A percentile compares a stretch with the other conserved stretches of the same genome.
phyloP scores from a whole-genome alignment of 2,797 vertebrate species.

The Spondyliosoma cantharus region DNA sequence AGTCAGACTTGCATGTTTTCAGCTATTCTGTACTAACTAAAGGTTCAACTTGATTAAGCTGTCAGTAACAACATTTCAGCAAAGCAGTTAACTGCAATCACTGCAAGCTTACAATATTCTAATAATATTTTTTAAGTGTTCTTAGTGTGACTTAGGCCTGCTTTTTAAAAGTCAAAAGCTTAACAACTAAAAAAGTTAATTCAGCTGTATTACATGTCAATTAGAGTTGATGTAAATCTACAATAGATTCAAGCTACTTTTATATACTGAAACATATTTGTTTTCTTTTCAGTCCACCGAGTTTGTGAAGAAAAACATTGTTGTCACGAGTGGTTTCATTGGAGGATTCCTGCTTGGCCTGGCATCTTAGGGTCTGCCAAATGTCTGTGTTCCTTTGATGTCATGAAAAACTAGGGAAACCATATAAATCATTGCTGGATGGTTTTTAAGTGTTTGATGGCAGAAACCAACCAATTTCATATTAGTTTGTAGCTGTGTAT shows the following conservation, averaged over 20 bases:
- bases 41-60: not conserved
- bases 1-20: not conserved
- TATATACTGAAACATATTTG: not conserved
- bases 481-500: slow-evolving; percentile 36
- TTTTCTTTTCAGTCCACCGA: slow-evolving; percentile 89
- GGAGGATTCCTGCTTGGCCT: slow-evolving; percentile 97
- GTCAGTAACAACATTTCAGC: not conserved
- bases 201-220: not conserved
- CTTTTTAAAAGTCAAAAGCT: too few species aligned
- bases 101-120: not conserved
- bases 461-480: slow-evolving; percentile 28
- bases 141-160: not conserved
- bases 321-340: slow-evolving; percentile 95
- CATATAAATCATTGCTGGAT: slow-evolving; percentile 25
- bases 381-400: not conserved
- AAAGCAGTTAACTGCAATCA: not conserved
- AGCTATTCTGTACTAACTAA: not conserved
- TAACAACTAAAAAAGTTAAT: not conserved
- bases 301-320: slow-evolving; percentile 97
- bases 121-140: not conserved
- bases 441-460: slow-evolving; percentile 36
- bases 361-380: slow-evolving; percentile 84
- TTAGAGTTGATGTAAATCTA: not conserved
- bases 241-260: not conserved
- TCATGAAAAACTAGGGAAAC: slow-evolving; percentile 20